A percentile compares a stretch with the other conserved stretches of the same genome.
Conservation (phyloP, 2,888 invertebrate genomes). For the Drosophila picticornis region DNA sequence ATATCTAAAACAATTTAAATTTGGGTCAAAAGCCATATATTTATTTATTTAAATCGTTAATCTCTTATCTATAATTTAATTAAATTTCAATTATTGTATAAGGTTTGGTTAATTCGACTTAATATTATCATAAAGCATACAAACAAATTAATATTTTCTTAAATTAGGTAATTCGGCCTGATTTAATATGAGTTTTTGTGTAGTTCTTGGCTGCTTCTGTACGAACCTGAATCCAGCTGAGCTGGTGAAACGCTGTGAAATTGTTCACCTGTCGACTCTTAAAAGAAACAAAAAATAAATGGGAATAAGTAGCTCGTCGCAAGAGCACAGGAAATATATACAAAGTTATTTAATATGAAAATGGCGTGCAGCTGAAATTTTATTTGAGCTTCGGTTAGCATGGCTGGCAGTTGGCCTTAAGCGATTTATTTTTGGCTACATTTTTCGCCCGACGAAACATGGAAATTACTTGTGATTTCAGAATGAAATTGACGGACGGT, state of each 20-base stretch:
- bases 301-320: slow-evolving; percentile 44
- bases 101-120: no score
- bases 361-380: slow-evolving; percentile 74
- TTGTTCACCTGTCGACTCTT: slow-evolving; percentile 67
- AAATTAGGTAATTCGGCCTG: slow-evolving; percentile 17
- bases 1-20: background rate
- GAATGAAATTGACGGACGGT: slow-evolving; percentile 63
- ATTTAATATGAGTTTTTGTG: slow-evolving; percentile 32
- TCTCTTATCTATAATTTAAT: background rate
- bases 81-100: background rate
- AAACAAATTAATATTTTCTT: slow-evolving; percentile 10
- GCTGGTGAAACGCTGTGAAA: slow-evolving; percentile 61
- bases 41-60: background rate
- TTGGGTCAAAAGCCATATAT: background rate
- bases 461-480: slow-evolving; percentile 60
- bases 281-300: slow-evolving; percentile 52
- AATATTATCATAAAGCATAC: slow-evolving; percentile 2
- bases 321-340: slow-evolving; percentile 67
- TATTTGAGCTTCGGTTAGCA: slow-evolving; percentile 69
- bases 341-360: slow-evolving; percentile 81
- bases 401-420: slow-evolving; percentile 53
- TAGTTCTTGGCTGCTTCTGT: slow-evolving; percentile 10
- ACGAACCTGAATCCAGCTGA: slow-evolving; percentile 28
- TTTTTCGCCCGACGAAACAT: slow-evolving; percentile 38
- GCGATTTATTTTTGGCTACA: slow-evolving; percentile 59